Evolutionary conservation across 2,113 vertebrate genomes (phyloP).

Genomic region (Lipotes vexillifer): DNA sequence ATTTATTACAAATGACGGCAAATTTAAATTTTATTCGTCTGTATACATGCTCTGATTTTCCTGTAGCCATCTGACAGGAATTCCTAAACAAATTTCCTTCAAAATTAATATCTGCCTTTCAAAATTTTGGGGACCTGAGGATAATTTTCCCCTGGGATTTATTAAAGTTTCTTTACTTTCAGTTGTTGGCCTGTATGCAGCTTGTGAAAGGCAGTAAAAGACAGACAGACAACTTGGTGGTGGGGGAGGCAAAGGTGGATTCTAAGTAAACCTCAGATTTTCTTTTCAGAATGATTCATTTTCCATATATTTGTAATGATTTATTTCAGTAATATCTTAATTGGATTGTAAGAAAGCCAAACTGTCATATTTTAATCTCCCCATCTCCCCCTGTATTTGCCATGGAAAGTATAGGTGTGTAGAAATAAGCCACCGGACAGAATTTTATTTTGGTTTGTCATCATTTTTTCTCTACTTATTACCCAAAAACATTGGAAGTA

Average conservation of each 20-base stretch:
- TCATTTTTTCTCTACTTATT: background rate
- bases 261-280: conserved; percentile 8
- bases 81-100: conserved; percentile 20
- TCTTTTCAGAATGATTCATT: conserved; percentile 8
- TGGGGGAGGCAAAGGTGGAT: background rate
- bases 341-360: background rate
- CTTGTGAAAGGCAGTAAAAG: background rate
- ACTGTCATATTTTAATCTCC: conserved; percentile 9
- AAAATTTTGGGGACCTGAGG: background rate
- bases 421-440: background rate
- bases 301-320: background rate
- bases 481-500: background rate
- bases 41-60: background rate
- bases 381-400: background rate
- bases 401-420: background rate
- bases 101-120: conserved; percentile 7
- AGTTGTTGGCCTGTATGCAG: background rate
- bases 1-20: background rate
- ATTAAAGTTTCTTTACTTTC: background rate
- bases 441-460: conserved; percentile 1
- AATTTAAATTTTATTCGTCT: background rate
- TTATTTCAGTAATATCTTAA: background rate
- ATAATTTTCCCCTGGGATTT: background rate
- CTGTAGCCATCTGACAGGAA: background rate
- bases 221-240: background rate